A percentile compares a stretch with the other conserved stretches of the same genome.
These are phyloP conservation scores for Trissonchulus sp. DNA, from an alignment of 2,888 invertebrate genomes.

Conservation along the genomic window DNA sequence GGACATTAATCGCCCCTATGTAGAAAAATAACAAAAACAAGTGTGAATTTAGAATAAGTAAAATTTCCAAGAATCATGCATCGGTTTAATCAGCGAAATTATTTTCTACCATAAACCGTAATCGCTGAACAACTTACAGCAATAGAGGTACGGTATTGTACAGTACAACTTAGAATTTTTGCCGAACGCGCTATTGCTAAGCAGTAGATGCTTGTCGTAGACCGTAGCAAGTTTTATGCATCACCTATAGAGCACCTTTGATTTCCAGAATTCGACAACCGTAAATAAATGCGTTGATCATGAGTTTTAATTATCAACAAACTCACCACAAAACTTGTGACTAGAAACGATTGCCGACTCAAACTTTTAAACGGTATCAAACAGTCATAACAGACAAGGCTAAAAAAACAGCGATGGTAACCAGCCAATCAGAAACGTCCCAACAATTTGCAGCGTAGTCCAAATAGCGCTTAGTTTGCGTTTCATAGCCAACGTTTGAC, in stretches of 20 bases:
- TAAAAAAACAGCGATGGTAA: conserved; percentile 61
- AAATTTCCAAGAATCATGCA: too few relatives aligned
- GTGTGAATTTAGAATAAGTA: too few relatives aligned
- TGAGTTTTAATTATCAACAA: conserved; percentile 57
- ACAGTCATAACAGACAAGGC: conserved; percentile 60
- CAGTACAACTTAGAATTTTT: not conserved
- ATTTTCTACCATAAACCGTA: too few relatives aligned
- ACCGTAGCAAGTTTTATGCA: conserved; percentile 26
- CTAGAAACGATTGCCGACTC: not conserved
- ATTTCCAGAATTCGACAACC: conserved; percentile 65
- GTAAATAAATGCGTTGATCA: conserved; percentile 65
- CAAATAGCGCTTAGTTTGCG: conserved; percentile 59
- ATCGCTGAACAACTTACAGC: not conserved
- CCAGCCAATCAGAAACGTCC: conserved; percentile 61
- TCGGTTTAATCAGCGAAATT: too few relatives aligned
- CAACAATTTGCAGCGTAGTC: conserved; percentile 62
- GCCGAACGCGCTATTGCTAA: not conserved
- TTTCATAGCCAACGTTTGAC: not conserved
- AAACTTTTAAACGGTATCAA: conserved; percentile 39
- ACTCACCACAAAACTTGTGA: not conserved
- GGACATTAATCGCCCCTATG: too few relatives aligned
- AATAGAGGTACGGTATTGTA: not conserved
- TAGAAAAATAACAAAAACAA: too few relatives aligned
- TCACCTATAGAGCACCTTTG: conserved; percentile 50
- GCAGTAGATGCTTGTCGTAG: not conserved